A percentile compares a stretch with the other conserved stretches of the same genome.
These are phyloP conservation scores for Echiichthys vipera DNA, from an alignment of 2,797 vertebrate genomes.

Conservation along the genomic window DNA sequence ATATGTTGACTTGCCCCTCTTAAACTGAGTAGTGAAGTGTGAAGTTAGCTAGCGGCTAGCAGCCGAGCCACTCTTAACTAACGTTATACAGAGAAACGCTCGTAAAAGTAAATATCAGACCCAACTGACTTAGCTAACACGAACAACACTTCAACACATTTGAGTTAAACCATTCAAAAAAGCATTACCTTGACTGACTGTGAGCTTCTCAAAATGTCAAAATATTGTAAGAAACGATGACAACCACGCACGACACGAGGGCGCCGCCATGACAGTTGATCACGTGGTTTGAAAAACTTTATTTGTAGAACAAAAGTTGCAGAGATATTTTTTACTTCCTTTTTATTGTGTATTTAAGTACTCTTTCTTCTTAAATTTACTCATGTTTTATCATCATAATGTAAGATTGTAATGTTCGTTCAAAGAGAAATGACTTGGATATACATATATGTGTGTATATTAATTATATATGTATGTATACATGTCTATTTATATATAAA, in stretches of 20 bases:
- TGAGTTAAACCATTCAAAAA: background rate
- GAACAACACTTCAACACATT: background rate
- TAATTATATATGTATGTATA: too few species aligned
- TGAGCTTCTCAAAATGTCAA: background rate
- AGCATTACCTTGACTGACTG: conserved; percentile 11
- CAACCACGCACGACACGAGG: conserved; percentile 69
- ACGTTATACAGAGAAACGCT: background rate
- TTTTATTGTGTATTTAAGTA: too few species aligned
- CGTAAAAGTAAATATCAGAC: background rate
- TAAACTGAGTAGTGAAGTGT: background rate
- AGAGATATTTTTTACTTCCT: too few species aligned
- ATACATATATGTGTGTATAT: too few species aligned
- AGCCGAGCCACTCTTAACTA: too few species aligned
- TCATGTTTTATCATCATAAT: too few species aligned
- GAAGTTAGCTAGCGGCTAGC: background rate
- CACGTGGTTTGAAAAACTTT: conserved; percentile 77
- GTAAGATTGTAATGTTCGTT: too few species aligned
- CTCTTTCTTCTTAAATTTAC: too few species aligned
- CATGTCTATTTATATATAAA: too few species aligned
- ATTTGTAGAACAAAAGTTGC: conserved; percentile 31
- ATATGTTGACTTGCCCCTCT: background rate
- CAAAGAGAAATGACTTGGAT: too few species aligned
- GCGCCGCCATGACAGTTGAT: conserved; percentile 79
- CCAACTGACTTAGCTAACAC: accelerated
- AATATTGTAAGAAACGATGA: background rate